These are phyloP conservation scores for Cladorhizidae sp. DNA, from an alignment of 37 sponge, comb jelly and placozoan species.

Conservation along the genomic window DNA sequence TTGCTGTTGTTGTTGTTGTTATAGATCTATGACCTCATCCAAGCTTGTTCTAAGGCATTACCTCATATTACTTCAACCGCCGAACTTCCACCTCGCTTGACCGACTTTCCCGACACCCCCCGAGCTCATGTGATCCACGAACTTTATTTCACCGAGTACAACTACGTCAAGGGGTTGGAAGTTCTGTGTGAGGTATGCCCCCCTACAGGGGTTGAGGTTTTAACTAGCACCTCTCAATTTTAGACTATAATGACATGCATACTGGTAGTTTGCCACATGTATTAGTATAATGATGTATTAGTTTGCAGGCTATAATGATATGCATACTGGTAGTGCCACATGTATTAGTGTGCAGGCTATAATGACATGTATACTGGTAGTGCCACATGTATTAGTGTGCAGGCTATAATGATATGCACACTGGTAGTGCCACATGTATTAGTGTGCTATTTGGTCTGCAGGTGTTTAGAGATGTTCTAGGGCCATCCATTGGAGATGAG, in stretches of 20 bases:
- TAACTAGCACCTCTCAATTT: too few species aligned
- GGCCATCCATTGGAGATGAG: constrained; percentile 52
- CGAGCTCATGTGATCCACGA: constrained; percentile 76
- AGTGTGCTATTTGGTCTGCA: too few species aligned
- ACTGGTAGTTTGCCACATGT: background rate
- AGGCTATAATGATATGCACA: too few species aligned
- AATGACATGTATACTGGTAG: too few species aligned
- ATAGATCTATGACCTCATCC: constrained; percentile 62
- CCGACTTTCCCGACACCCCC: constrained; percentile 52
- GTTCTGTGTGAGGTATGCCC: constrained; percentile 77
- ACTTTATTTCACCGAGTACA: constrained; percentile 89
- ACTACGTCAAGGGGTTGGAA: constrained; percentile 83
- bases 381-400: too few species aligned
- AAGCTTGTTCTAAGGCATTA: constrained; percentile 43
- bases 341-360: too few species aligned
- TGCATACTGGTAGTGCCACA: too few species aligned
- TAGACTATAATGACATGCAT: background rate
- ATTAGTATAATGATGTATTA: too few species aligned
- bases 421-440: too few species aligned
- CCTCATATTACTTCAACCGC: constrained; percentile 50
- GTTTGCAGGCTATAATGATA: too few species aligned
- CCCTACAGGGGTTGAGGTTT: too few species aligned
- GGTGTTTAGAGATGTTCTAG: constrained; percentile 83
- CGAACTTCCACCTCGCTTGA: constrained; percentile 53
- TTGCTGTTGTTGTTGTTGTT: background rate